Percentiles rank a stretch among this genome's conserved stretches.
Conservation (phyloP, 2,113 vertebrate species). For the Chaetodon trifascialis region DNA sequence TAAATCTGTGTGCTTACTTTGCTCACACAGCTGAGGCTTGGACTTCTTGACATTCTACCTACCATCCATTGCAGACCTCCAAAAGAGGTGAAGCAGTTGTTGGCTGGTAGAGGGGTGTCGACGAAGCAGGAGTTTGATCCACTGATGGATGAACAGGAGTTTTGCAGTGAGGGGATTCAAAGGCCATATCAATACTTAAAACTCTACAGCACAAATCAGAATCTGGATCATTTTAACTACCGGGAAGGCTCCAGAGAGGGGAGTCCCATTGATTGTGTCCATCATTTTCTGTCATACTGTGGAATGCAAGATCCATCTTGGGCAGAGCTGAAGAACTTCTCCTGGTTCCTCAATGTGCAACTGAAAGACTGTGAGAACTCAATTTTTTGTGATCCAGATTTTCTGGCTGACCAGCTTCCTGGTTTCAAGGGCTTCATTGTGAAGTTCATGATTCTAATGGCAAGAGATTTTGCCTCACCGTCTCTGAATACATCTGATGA, state of each 20-base stretch:
- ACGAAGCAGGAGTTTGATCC: constrained; percentile 61
- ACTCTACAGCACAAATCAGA: constrained; percentile 54
- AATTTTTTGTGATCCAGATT: constrained; percentile 80
- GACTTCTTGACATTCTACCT: constrained; percentile 81
- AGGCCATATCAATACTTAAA: constrained; percentile 85
- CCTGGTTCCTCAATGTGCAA: constrained; percentile 86
- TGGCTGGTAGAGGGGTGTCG: background rate
- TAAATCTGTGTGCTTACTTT: constrained; percentile 19
- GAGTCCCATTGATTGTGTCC: constrained; percentile 78
- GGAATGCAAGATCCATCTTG: constrained; percentile 84
- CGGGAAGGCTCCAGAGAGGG: constrained; percentile 50
- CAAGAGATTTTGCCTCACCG: constrained; percentile 85
- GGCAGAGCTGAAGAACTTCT: constrained; percentile 87
- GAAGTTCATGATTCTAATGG: constrained; percentile 87
- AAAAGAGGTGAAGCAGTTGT: constrained; percentile 75
- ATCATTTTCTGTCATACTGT: constrained; percentile 78
- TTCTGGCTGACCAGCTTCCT: constrained; percentile 68
- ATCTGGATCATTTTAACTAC: constrained; percentile 81
- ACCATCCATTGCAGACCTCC: constrained; percentile 81
- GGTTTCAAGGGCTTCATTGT: constrained; percentile 87
- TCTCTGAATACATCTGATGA: constrained; percentile 83
- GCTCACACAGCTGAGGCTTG: constrained; percentile 66
- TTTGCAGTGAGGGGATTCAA: constrained; percentile 82
- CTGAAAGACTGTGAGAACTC: constrained; percentile 84
- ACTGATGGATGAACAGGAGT: constrained; percentile 81